Base-by-base conservation (phyloP, 2,797 vertebrate species). In the Rhinatrema bivittatum region DNA sequence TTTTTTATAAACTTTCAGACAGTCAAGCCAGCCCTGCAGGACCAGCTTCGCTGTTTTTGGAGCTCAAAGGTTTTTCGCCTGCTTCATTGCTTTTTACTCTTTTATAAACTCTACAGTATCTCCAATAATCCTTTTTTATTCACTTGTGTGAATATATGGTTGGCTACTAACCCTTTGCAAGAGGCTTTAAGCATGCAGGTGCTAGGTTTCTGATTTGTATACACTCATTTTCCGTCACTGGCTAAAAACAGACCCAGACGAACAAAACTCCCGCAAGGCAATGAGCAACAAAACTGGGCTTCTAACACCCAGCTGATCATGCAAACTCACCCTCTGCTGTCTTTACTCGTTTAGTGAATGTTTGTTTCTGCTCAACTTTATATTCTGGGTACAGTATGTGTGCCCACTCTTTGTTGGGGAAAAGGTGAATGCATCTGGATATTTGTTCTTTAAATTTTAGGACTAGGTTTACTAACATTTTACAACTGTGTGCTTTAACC, bases 1-100 rank as follows among this genome's bases (percentile, higher is more conserved):
- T 60, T 80, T 74, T 79, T 81, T 80, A 65, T 82, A 62, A 82
- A 83, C 65, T 81, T 85, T 61, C 82, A 83, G 81, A 82, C 78
- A 71, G 74, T 76, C 67, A 76, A 78, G 75, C 76, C 81, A 80
- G 75, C 74, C 52, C 73, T 80, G 34, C 81, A 74, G 74, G 82
- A 85, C 82, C 81, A 83, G 43, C 77, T 83, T 68, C 79, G 72
- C 61, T 83, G 72, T 73, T 85, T 85, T 76, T 79, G 78, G 81
- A 84, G 79, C 68, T 66, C 80, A 39, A 85, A 83, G 80, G 81
- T 85, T 82, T 66, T 79, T 79, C 74, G 63, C 79, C 69, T 77
- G 65, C 75, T 60, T 77, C 81, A 72, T 62, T 74, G 65, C 54
- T 46, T 20, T 62, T 74, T 76, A 78, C 53, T 42, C 57, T 14